These are phyloP conservation scores for Peromyscus californicus DNA, from an alignment of 2,113 vertebrate genomes.

Conservation along the genomic window DNA sequence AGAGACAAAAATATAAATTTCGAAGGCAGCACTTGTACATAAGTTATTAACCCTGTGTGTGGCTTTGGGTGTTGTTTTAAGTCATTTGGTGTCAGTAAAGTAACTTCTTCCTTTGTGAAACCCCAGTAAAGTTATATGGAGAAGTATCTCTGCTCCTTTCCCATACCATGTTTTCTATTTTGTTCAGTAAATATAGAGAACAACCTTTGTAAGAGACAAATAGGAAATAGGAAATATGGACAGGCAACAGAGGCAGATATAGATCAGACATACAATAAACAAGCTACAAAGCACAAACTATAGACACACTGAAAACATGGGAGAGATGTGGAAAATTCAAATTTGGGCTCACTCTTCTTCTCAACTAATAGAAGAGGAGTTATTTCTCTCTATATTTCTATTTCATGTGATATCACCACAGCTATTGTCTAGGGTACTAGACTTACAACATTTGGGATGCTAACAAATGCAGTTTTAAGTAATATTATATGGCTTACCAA, in stretches of 20 bases:
- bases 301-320: background rate
- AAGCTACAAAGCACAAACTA: background rate
- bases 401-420: background rate
- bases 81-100: background rate
- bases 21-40: background rate
- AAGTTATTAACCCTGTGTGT: background rate
- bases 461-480: background rate
- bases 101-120: background rate
- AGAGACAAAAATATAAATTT: background rate
- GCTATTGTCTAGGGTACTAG: background rate
- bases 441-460: background rate
- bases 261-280: background rate
- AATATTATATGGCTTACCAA: background rate
- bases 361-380: background rate
- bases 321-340: background rate
- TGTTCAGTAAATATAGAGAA: background rate
- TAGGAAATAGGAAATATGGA: background rate
- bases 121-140: background rate
- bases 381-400: too few species aligned
- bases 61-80: background rate
- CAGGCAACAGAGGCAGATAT: background rate
- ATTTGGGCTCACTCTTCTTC: background rate
- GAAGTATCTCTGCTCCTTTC: background rate
- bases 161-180: background rate
- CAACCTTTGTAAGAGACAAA: background rate